Evolutionary conservation across 2,888 invertebrate species (phyloP).

Genomic region (Fragum fragum): DNA sequence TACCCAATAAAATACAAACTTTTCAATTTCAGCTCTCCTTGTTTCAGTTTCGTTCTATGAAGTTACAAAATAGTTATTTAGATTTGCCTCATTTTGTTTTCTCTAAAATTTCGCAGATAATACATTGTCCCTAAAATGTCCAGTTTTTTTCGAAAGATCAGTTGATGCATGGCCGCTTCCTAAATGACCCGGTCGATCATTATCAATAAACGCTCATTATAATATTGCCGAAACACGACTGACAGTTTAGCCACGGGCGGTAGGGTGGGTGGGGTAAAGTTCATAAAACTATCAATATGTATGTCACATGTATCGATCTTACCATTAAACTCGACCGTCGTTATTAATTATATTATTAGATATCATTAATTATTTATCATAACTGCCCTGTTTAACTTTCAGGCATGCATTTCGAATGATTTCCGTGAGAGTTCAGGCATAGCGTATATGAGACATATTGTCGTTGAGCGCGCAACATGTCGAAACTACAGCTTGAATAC

Average conservation of each 20-base stretch:
- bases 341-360: neutral
- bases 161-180: too few species aligned
- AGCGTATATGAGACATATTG: neutral
- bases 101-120: too few species aligned
- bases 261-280: slow-evolving; percentile 3
- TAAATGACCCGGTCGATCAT: neutral
- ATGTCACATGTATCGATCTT: neutral
- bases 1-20: too few species aligned
- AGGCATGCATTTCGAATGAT: neutral
- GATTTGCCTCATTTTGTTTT: too few species aligned
- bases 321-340: neutral
- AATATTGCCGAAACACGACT: neutral
- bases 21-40: too few species aligned
- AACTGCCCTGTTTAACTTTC: neutral
- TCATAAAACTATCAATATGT: neutral
- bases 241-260: slow-evolving; percentile 19
- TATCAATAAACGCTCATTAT: slow-evolving; percentile 16
- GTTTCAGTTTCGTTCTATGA: too few species aligned
- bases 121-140: too few species aligned
- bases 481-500: too few species aligned
- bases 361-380: neutral
- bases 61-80: too few species aligned
- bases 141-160: too few species aligned
- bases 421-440: neutral
- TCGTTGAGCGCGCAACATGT: too few species aligned